phyloP scores from a whole-genome alignment of 92 coral and sea anemone genomes.

The Umimayanthus chanpuru region DNA sequence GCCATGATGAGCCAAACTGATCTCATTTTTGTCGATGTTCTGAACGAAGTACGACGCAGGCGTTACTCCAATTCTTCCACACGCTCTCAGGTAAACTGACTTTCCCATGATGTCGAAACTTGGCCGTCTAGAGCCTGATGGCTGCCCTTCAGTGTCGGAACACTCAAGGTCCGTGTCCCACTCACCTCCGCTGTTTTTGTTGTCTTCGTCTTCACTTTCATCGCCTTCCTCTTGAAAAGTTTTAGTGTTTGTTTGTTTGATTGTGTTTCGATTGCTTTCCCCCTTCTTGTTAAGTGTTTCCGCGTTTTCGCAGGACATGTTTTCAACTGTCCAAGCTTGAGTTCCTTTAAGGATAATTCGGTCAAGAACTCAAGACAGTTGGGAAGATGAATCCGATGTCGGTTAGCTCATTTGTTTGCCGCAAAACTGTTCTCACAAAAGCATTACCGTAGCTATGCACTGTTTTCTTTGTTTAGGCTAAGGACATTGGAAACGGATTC shows the following conservation, averaged over 20 bases:
- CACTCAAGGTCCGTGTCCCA: conserved; percentile 81
- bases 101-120: conserved; percentile 67
- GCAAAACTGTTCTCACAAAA: background rate
- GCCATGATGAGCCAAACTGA: conserved; percentile 69
- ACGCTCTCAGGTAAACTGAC: conserved; percentile 60
- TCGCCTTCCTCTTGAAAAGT: background rate
- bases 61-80: conserved; percentile 53
- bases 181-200: conserved; percentile 54
- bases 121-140: conserved; percentile 33
- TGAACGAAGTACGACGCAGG: conserved; percentile 62
- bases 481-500: background rate
- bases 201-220: conserved; percentile 11
- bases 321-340: background rate
- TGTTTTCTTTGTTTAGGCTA: background rate
- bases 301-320: background rate
- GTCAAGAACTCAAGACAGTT: background rate
- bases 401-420: background rate
- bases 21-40: conserved; percentile 59
- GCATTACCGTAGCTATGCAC: background rate
- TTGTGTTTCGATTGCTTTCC: background rate
- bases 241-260: background rate
- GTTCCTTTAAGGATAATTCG: background rate
- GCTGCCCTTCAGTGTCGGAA: conserved; percentile 40
- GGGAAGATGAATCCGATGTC: background rate
- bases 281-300: background rate